Evolutionary conservation across 2,113 vertebrate genomes (phyloP).

Genomic region (Amphiprion ocellaris): DNA sequence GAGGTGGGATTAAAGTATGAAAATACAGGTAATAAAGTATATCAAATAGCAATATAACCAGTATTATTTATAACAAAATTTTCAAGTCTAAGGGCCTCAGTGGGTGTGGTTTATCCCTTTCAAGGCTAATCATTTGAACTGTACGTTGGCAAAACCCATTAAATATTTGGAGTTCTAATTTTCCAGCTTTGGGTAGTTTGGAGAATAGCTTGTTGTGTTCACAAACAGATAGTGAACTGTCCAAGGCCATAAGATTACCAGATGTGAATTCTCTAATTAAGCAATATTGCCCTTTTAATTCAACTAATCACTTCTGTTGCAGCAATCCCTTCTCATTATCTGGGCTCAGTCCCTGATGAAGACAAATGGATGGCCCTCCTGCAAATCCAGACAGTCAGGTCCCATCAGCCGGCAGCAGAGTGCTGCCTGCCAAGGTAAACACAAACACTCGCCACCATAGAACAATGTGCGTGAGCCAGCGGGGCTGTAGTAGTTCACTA

Average conservation of each 20-base stretch:
- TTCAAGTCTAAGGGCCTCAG: too few relatives aligned
- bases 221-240: conserved; percentile 17
- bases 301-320: conserved; percentile 61
- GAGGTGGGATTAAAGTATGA: too few relatives aligned
- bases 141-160: background rate
- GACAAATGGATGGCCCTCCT: conserved; percentile 66
- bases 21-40: too few relatives aligned
- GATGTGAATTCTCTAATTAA: conserved; percentile 52
- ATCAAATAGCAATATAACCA: too few relatives aligned
- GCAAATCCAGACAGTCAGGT: conserved; percentile 69
- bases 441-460: conserved; percentile 58
- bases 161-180: background rate
- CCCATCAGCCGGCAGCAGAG: conserved; percentile 65
- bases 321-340: conserved; percentile 64
- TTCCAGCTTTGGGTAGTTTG: background rate
- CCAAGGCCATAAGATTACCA: conserved; percentile 24
- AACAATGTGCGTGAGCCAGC: conserved; percentile 59
- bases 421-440: conserved; percentile 72
- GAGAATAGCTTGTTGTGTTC: background rate
- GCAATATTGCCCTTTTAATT: conserved; percentile 56
- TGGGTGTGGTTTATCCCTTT: too few relatives aligned
- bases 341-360: conserved; percentile 64
- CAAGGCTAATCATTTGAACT: too few relatives aligned
- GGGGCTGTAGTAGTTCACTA: conserved; percentile 23
- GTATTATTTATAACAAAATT: too few relatives aligned